Evolutionary conservation across 2,113 vertebrate genomes (phyloP).

Genomic region (Ursus arctos): DNA sequence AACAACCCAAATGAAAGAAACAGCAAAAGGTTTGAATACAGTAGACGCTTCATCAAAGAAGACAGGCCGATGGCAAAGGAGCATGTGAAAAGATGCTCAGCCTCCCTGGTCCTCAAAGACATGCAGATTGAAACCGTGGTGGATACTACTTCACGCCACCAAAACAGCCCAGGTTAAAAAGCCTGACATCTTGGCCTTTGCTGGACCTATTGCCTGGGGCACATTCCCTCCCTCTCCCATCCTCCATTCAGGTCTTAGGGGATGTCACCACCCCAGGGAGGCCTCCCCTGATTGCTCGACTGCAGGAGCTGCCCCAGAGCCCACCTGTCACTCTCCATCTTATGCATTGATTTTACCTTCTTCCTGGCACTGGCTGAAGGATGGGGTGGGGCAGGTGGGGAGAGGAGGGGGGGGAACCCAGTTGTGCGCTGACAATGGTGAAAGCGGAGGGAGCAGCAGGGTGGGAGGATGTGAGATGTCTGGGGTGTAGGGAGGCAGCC

Average conservation of each 20-base stretch:
- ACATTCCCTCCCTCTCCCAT: neutral
- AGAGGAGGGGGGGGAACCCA: neutral
- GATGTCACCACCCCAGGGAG: neutral
- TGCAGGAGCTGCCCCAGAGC: neutral
- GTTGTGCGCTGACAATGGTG: rapidly evolving
- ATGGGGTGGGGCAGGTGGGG: rapidly evolving
- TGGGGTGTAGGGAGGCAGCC: neutral
- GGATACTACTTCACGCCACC: too few species aligned
- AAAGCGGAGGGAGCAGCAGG: neutral
- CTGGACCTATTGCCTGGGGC: neutral
- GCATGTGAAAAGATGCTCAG: rapidly evolving
- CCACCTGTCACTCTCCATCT: neutral
- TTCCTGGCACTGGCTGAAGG: neutral
- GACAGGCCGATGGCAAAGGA: rapidly evolving
- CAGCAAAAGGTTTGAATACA: neutral
- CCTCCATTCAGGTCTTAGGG: neutral
- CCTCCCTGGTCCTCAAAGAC: rapidly evolving
- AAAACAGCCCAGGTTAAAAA: too few species aligned
- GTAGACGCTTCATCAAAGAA: neutral
- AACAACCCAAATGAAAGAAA: neutral
- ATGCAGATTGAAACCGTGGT: rapidly evolving
- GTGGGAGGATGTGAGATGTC: neutral
- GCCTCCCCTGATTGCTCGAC: neutral
- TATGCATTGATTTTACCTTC: neutral
- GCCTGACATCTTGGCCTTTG: neutral